Base-by-base conservation (phyloP, 2,797 vertebrate species). In the Potorous gilbertii region DNA sequence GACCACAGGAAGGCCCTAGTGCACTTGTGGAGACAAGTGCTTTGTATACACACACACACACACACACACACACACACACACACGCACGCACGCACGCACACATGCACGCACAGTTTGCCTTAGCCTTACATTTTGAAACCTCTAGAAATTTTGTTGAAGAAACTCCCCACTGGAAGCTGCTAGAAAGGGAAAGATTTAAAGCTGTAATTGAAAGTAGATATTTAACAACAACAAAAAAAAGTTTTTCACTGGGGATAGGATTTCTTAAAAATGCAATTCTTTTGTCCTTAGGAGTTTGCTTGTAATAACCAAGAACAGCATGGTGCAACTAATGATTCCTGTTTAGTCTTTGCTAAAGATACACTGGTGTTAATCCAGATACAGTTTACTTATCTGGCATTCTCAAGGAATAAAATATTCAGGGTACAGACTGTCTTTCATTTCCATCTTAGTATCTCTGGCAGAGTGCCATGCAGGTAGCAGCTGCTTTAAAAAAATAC, bases 171-270 rank as follows among this genome's bases (percentile, higher is more conserved):
- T 95, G 87, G 59, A 55, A 89, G n/a, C 46, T 34, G 62, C 96
- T 56, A 92, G 91, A 97, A 94, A 27, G 91, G 92, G 94, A 89
- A 92, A 94, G 92, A 50, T 74, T 24, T 87, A 93, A 95, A 91
- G 56, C 11, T 40, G 0, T 92, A 96, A 92, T 91, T 46, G 90
- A 95, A 95, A 96, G 87, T 50, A 91, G 62, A 24, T 6, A 50
- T 31, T 92, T 93, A 87, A 52, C 50, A 52, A 52, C n/a, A n/a
- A n/a, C n/a, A 52, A 52, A 66, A 50, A 95, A 94, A 92, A 54
- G 4, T 29, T 55, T 90, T 90, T 95, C 28, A 2, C 8, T 52
- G 18, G 18, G 14, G 9, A 27, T 56, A 94, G 34, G n/a, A 92
- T 91, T 95, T 87, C 57, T 40, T 28, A 94, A 74, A 92, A 56